phyloP scores from a whole-genome alignment of 2,113 vertebrate species.

The Hucho hucho region DNA sequence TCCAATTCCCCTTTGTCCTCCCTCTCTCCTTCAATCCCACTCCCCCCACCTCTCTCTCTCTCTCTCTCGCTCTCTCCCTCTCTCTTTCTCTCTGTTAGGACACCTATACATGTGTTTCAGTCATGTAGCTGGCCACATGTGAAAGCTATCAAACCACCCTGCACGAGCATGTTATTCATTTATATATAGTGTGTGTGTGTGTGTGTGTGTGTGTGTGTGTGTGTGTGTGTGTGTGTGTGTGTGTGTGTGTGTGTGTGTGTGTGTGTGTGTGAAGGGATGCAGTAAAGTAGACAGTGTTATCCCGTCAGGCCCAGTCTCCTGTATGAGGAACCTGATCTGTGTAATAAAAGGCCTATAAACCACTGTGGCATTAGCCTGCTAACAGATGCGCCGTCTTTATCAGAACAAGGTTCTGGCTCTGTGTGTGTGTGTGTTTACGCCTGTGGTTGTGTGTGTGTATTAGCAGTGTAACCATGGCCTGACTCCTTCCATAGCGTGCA shows the following conservation, averaged over 20 bases:
- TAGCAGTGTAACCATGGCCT: too few species aligned
- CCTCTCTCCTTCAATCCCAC: not conserved
- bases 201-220: not conserved
- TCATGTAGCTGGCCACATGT: not conserved
- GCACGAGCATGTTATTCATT: too few species aligned
- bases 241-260: not conserved
- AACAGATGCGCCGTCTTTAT: too few species aligned
- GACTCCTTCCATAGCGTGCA: too few species aligned
- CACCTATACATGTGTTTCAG: not conserved
- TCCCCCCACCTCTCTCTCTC: not conserved
- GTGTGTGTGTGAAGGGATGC: not conserved
- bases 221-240: not conserved
- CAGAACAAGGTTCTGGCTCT: too few species aligned
- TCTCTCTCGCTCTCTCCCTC: not conserved
- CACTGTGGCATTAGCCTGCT: too few species aligned
- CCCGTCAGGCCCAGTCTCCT: not conserved
- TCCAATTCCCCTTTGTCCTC: not conserved
- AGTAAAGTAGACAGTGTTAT: not conserved
- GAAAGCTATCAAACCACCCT: too few species aligned
- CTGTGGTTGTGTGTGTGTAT: too few species aligned
- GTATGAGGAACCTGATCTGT: too few species aligned
- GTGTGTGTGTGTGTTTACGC: too few species aligned
- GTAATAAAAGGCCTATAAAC: too few species aligned
- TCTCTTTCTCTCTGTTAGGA: too few species aligned
- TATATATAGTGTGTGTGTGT: not conserved